Evolutionary conservation across 2,113 vertebrate genomes (phyloP).

Genomic region (Corythornis cristatus): DNA sequence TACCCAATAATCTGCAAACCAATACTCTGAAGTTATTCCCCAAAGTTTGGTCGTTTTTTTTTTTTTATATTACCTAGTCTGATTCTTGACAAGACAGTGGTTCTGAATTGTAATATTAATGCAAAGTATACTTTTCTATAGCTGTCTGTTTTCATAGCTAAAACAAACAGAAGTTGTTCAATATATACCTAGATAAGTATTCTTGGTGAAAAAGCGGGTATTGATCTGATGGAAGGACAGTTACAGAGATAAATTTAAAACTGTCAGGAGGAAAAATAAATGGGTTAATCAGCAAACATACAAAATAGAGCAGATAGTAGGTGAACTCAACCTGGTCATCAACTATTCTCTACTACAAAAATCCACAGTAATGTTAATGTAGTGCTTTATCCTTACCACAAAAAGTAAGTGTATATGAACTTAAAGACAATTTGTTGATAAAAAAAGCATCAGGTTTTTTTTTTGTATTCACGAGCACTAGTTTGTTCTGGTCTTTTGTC

Average conservation of each 20-base stretch:
- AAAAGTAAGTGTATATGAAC: accelerated
- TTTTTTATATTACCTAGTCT: neutral
- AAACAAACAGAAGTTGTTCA: neutral
- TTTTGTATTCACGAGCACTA: neutral
- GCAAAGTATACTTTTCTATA: neutral
- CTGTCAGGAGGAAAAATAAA: neutral
- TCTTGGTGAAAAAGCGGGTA: neutral
- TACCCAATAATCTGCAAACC: neutral
- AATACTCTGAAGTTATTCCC: neutral
- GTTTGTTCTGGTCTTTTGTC: neutral
- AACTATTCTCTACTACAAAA: neutral
- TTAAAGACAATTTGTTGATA: neutral
- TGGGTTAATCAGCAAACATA: neutral
- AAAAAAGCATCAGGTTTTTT: neutral
- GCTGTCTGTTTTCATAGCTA: neutral
- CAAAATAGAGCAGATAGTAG: neutral
- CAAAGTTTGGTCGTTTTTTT: neutral
- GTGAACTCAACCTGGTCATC: neutral
- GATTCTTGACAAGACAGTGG: neutral
- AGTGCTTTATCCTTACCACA: neutral
- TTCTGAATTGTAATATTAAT: neutral
- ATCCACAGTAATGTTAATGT: neutral
- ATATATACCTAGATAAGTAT: neutral
- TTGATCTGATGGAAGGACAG: neutral
- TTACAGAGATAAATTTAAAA: neutral